A percentile compares a stretch with the other conserved stretches of the same genome.
Conservation (phyloP, 2,113 vertebrate species). For the Tenrec ecaudatus region DNA sequence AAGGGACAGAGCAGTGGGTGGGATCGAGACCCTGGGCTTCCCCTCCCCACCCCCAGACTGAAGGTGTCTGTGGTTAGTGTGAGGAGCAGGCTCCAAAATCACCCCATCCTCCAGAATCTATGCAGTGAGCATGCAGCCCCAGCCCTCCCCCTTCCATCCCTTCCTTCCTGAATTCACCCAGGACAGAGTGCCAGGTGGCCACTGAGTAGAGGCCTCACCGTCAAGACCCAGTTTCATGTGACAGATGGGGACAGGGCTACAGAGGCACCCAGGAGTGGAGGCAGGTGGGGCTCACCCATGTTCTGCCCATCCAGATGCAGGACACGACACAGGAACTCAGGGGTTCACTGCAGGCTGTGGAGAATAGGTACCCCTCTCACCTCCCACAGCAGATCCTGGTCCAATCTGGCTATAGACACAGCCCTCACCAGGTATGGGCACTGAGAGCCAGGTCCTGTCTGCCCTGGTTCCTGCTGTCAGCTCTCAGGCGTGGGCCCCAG, state of each 20-base stretch:
- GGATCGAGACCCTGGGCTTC: neutral
- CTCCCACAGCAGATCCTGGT: neutral
- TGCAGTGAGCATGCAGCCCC: neutral
- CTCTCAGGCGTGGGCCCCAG: neutral
- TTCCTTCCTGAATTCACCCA: too few relatives aligned
- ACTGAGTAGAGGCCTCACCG: too few relatives aligned
- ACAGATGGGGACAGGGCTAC: neutral
- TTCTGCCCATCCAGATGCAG: neutral
- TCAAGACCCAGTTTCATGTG: neutral
- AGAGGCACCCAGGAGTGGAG: neutral
- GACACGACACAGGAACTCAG: too few relatives aligned
- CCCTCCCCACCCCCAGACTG: too few relatives aligned
- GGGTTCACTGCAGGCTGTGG: neutral
- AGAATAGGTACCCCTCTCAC: neutral
- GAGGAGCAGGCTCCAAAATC: neutral
- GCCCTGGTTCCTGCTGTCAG: neutral
- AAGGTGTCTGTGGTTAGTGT: neutral
- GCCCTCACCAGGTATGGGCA: neutral
- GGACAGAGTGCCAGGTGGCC: too few relatives aligned
- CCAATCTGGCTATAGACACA: neutral
- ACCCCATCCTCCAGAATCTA: neutral
- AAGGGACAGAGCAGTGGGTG: neutral
- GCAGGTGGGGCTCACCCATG: neutral
- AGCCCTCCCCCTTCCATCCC: too few relatives aligned
- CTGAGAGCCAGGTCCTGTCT: neutral